Percentiles rank a stretch among this genome's conserved stretches.
These are phyloP conservation scores for Drosophila persimilis DNA, from an alignment of 1,140 invertebrate species.

Conservation along the genomic window DNA sequence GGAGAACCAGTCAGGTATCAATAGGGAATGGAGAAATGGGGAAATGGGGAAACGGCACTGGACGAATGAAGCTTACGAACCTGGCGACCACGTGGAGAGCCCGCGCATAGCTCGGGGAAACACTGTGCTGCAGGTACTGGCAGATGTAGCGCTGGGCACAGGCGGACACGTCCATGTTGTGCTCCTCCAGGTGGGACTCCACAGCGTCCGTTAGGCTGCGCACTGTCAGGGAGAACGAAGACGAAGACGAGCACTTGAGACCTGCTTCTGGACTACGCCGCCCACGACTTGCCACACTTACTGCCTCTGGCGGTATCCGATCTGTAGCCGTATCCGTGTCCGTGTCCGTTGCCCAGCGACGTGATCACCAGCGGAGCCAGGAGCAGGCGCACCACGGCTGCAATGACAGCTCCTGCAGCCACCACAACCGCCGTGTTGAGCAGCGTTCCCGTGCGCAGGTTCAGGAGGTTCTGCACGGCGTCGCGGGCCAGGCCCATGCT, in stretches of 20 bases:
- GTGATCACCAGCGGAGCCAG: slow-evolving; percentile 58
- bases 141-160: slow-evolving; percentile 68
- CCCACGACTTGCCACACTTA: slow-evolving; percentile 30
- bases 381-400: slow-evolving; percentile 57
- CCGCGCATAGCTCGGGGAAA: slow-evolving; percentile 20
- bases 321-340: slow-evolving; percentile 47
- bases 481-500: slow-evolving; percentile 61
- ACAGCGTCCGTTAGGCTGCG: slow-evolving; percentile 50
- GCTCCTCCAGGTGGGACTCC: slow-evolving; percentile 63
- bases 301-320: slow-evolving; percentile 38
- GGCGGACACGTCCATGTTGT: slow-evolving; percentile 61
- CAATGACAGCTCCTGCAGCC: slow-evolving; percentile 65
- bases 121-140: slow-evolving; percentile 55
- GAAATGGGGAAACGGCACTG: neutral
- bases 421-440: slow-evolving; percentile 63
- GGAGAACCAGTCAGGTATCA: too few relatives aligned
- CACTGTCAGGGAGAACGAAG: slow-evolving; percentile 23
- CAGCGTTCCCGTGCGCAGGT: slow-evolving; percentile 56
- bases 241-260: neutral
- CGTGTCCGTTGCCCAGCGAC: slow-evolving; percentile 40
- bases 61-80: slow-evolving; percentile 11
- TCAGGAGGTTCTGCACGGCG: slow-evolving; percentile 55
- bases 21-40: neutral
- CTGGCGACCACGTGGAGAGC: slow-evolving; percentile 54
- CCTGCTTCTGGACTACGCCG: too few relatives aligned